Conservation (phyloP, 2,888 invertebrate genomes). For the Syritta pipiens region DNA sequence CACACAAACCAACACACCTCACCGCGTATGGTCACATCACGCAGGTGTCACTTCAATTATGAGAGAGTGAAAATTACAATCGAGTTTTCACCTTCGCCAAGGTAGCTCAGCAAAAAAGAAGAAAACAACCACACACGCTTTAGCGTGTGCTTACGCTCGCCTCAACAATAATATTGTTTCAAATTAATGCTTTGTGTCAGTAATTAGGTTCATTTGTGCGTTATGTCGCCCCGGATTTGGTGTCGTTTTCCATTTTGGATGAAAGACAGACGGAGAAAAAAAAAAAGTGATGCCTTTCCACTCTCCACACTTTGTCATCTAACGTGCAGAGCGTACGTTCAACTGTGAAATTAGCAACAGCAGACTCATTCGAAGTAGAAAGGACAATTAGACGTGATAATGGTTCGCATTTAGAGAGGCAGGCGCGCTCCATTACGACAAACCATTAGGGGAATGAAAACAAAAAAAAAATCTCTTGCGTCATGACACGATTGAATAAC, state of each 20-base stretch:
- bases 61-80: conserved; percentile 15
- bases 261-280: too few relatives aligned
- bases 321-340: conserved; percentile 18
- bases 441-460: not conserved
- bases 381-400: conserved; percentile 42
- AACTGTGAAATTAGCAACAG: conserved; percentile 16
- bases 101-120: too few relatives aligned
- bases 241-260: conserved; percentile 19
- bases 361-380: not conserved
- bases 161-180: conserved; percentile 10
- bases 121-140: not conserved
- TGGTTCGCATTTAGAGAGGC: conserved; percentile 2
- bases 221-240: conserved; percentile 14
- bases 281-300: too few relatives aligned
- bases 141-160: not conserved
- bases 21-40: not conserved
- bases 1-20: too few relatives aligned
- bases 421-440: conserved; percentile 9
- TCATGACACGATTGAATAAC: conserved; percentile 48
- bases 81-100: conserved; percentile 1
- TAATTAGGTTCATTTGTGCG: conserved; percentile 35
- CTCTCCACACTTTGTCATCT: too few relatives aligned
- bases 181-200: conserved; percentile 27
- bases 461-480: conserved; percentile 9
- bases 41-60: conserved; percentile 12